Conservation (phyloP, 1,140 invertebrate species). For the Triops cancriformis region DNA sequence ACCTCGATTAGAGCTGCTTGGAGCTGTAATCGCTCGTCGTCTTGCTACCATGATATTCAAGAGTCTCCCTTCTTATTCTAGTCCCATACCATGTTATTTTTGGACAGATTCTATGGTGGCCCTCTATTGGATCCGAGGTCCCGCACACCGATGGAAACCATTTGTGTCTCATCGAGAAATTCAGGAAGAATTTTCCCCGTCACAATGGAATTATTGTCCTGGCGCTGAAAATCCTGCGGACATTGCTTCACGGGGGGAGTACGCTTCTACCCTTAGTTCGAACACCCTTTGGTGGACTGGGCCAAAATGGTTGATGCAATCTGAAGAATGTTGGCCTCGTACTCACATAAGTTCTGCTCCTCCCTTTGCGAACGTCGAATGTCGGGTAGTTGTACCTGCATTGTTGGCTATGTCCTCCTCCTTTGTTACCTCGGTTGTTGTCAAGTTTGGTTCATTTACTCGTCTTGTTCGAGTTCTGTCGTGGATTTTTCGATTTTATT, state of each 20-base stretch:
- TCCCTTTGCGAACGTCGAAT: background rate
- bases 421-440: too few relatives aligned
- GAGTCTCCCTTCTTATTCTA: constrained; percentile 31
- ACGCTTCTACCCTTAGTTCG: background rate
- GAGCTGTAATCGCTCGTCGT: background rate
- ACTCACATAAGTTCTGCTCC: background rate
- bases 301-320: constrained; percentile 23
- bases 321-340: background rate
- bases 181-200: background rate
- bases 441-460: too few relatives aligned
- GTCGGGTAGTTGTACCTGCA: too few relatives aligned
- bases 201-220: constrained; percentile 27
- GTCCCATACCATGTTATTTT: constrained; percentile 26
- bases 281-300: constrained; percentile 26
- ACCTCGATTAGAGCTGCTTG: too few relatives aligned
- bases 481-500: too few relatives aligned
- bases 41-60: background rate
- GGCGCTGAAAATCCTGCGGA: constrained; percentile 28
- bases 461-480: too few relatives aligned
- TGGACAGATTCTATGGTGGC: constrained; percentile 26
- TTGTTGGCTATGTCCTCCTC: too few relatives aligned
- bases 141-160: constrained; percentile 13
- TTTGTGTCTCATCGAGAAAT: constrained; percentile 29
- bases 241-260: constrained; percentile 21
- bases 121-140: constrained; percentile 25